A percentile compares a stretch with the other conserved stretches of the same genome.
Conservation (phyloP, 2,797 vertebrate species). For the Thaleichthys pacificus region DNA sequence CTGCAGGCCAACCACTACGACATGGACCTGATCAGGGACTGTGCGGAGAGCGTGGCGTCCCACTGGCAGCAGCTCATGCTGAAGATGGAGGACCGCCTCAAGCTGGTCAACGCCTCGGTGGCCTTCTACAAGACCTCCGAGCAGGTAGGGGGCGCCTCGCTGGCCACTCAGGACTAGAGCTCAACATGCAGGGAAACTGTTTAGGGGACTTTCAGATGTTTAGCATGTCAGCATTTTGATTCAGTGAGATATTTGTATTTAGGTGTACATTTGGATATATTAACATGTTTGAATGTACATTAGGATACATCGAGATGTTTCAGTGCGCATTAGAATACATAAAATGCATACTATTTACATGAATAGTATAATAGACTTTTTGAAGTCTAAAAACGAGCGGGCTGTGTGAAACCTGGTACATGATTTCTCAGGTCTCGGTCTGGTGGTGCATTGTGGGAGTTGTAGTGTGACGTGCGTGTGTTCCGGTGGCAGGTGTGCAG, state of each 20-base stretch:
- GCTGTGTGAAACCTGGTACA: too few relatives aligned
- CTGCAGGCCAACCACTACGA: conserved; percentile 97
- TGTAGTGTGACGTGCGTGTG: background rate
- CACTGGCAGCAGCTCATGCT: conserved; percentile 99
- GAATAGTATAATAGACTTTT: too few relatives aligned
- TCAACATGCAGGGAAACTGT: conserved; percentile 95
- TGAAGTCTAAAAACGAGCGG: too few relatives aligned
- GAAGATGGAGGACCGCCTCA: conserved; percentile 98
- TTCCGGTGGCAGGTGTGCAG: conserved; percentile 80
- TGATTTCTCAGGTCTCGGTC: too few relatives aligned
- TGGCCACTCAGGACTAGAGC: conserved; percentile 93
- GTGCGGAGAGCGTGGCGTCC: conserved; percentile 96
- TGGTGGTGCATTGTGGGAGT: conserved; percentile 7
- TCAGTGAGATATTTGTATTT: background rate
- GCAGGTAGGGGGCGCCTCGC: conserved; percentile 92
- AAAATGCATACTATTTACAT: too few relatives aligned
- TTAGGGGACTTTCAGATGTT: conserved; percentile 85
- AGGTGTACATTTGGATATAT: too few relatives aligned
- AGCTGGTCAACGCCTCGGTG: conserved; percentile 96
- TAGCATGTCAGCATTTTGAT: background rate
- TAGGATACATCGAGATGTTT: too few relatives aligned
- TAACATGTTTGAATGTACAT: too few relatives aligned
- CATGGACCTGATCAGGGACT: conserved; percentile 99
- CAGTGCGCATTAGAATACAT: too few relatives aligned
- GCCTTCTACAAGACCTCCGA: conserved; percentile 99